Percentiles rank a stretch among this genome's conserved stretches.
Conservation (phyloP, 1,140 invertebrate genomes). For the Solenopsis fugax region DNA sequence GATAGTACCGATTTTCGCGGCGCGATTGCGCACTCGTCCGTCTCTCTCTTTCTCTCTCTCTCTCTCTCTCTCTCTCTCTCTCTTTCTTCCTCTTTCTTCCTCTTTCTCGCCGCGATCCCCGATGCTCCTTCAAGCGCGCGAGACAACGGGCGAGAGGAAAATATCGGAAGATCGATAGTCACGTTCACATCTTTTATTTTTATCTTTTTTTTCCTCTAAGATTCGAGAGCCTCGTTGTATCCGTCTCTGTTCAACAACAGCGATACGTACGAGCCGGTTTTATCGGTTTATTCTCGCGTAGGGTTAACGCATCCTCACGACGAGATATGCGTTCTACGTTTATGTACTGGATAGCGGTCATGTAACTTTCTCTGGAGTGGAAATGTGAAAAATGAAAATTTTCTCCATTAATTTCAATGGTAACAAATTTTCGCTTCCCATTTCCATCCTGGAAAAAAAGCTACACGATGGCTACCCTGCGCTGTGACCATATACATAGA, state of each 20-base stretch:
- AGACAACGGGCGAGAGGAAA: conserved; percentile 46
- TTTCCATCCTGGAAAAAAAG: no score
- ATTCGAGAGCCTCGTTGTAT: conserved; percentile 23
- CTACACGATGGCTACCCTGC: no score
- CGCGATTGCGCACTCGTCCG: conserved; percentile 43
- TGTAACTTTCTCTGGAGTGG: no score
- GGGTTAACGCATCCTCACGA: background rate
- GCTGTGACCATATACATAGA: background rate
- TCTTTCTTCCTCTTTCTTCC: background rate
- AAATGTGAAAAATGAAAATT: no score
- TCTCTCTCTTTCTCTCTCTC: background rate
- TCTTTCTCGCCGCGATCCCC: background rate
- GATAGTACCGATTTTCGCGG: conserved; percentile 59
- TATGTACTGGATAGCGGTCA: background rate
- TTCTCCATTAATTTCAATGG: no score
- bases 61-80: background rate
- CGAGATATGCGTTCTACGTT: background rate
- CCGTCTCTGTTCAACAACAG: background rate
- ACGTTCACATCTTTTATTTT: conserved; percentile 17
- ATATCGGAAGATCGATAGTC: conserved; percentile 58
- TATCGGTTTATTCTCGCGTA: background rate
- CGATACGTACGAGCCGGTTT: background rate
- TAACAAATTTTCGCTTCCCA: no score
- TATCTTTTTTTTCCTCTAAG: background rate
- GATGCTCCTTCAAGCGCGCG: conserved; percentile 43